Evolutionary conservation across 2,888 invertebrate genomes (phyloP).

Genomic region (Cosmia trapezina): DNA sequence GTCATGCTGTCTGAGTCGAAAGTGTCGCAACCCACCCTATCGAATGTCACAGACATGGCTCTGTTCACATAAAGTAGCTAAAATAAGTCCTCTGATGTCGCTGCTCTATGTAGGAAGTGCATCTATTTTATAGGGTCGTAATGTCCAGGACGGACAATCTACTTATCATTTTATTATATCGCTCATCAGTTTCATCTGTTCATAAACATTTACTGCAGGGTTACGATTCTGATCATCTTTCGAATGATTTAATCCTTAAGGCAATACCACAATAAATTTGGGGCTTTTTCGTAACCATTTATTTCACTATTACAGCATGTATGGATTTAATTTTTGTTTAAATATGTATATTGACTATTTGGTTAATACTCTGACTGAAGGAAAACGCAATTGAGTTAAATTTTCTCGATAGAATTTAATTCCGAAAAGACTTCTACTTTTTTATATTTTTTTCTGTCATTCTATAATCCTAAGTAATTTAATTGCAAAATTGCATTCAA

Average conservation of each 20-base stretch:
- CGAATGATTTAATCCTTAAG: constrained; percentile 31
- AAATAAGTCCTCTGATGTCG: constrained; percentile 84
- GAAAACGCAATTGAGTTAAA: too few relatives aligned
- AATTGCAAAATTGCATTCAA: too few relatives aligned
- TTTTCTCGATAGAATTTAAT: too few relatives aligned
- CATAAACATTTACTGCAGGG: constrained; percentile 33
- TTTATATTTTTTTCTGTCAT: too few relatives aligned
- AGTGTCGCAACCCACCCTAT: constrained; percentile 82
- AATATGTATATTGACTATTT: too few relatives aligned
- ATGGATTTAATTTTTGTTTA: too few relatives aligned
- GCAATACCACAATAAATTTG: too few relatives aligned
- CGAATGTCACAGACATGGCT: constrained; percentile 82
- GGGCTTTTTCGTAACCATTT: too few relatives aligned
- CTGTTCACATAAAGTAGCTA: constrained; percentile 83
- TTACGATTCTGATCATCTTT: constrained; percentile 31
- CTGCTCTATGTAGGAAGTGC: constrained; percentile 77
- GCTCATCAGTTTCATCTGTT: constrained; percentile 49
- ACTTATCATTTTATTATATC: constrained; percentile 71
- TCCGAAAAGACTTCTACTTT: too few relatives aligned
- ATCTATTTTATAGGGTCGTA: constrained; percentile 76
- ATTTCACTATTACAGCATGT: too few relatives aligned
- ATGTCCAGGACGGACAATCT: constrained; percentile 70
- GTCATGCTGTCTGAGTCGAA: constrained; percentile 68
- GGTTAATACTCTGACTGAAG: too few relatives aligned
- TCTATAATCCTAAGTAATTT: too few relatives aligned